Percentiles rank a stretch among this genome's conserved stretches.
Evolutionary conservation across 2,113 vertebrate species (phyloP).

Genomic region (Neolamprologus caudopunctatus): DNA sequence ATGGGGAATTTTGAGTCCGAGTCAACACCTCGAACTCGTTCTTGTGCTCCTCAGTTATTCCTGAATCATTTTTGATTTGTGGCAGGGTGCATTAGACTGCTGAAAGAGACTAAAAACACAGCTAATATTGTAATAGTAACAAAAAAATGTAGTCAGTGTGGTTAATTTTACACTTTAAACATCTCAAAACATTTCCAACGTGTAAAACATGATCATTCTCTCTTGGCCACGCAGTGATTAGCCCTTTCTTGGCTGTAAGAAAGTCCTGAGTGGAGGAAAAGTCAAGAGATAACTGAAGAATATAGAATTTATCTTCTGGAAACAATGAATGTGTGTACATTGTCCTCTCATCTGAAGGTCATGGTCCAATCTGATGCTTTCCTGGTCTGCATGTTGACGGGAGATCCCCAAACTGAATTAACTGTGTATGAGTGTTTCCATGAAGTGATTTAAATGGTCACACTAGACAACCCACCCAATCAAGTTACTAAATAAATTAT

Average conservation of each 20-base stretch:
- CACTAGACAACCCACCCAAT: background rate
- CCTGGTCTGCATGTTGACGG: accelerated
- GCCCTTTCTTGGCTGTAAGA: accelerated
- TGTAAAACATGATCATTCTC: background rate
- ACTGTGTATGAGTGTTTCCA: background rate
- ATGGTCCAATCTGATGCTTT: background rate
- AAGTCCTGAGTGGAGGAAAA: background rate
- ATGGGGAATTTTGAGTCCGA: background rate
- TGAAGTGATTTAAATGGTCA: background rate
- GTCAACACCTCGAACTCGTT: background rate
- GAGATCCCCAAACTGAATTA: background rate
- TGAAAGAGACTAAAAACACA: background rate
- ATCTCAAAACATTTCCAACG: background rate
- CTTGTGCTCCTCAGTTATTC: background rate
- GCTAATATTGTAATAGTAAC: background rate
- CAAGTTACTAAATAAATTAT: background rate
- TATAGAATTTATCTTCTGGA: background rate
- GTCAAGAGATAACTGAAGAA: background rate
- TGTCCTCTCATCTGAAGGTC: background rate
- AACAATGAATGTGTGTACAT: background rate
- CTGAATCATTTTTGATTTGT: background rate
- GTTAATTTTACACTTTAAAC: background rate
- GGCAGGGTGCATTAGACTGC: background rate
- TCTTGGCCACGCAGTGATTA: accelerated
- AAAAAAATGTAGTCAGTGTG: background rate